These are phyloP conservation scores for Platerodrilus igneus DNA, from an alignment of 2,888 invertebrate genomes.

Conservation along the genomic window DNA sequence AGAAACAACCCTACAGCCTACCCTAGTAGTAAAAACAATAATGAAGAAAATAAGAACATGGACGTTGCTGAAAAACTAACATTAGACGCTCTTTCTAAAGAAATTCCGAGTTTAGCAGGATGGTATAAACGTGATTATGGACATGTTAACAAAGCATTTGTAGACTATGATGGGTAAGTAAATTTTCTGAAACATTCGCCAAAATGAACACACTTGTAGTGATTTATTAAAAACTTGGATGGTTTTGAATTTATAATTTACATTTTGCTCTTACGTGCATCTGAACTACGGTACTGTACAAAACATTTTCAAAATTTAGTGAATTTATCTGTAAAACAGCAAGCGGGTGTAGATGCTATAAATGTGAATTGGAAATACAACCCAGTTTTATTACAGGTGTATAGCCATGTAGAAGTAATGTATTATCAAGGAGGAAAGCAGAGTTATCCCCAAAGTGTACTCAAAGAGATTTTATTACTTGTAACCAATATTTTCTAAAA, in stretches of 20 bases:
- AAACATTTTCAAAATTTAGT: not conserved
- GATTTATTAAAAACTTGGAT: constrained; percentile 13
- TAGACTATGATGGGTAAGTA: constrained; percentile 40
- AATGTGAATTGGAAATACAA: constrained; percentile 9
- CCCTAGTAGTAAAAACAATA: no score
- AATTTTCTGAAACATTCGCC: not conserved
- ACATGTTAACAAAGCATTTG: constrained; percentile 42
- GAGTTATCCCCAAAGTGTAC: constrained; percentile 31
- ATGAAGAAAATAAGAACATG: no score
- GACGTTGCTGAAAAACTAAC: no score
- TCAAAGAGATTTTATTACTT: constrained; percentile 32
- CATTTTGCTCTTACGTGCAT: constrained; percentile 7
- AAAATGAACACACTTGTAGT: not conserved
- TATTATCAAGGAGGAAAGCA: constrained; percentile 23
- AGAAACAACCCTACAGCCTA: no score
- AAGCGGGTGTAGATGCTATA: constrained; percentile 2
- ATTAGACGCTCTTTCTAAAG: constrained; percentile 15
- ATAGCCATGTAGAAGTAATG: constrained; percentile 19
- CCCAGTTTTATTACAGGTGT: constrained; percentile 18
- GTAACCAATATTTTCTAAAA: constrained; percentile 18
- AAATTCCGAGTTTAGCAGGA: constrained; percentile 21
- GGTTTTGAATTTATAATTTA: constrained; percentile 16
- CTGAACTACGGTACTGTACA: constrained; percentile 8
- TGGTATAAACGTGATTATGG: constrained; percentile 38
- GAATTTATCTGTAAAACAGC: not conserved